Base-by-base conservation (phyloP, 2,888 invertebrate species). In the Brachyptera risi region DNA sequence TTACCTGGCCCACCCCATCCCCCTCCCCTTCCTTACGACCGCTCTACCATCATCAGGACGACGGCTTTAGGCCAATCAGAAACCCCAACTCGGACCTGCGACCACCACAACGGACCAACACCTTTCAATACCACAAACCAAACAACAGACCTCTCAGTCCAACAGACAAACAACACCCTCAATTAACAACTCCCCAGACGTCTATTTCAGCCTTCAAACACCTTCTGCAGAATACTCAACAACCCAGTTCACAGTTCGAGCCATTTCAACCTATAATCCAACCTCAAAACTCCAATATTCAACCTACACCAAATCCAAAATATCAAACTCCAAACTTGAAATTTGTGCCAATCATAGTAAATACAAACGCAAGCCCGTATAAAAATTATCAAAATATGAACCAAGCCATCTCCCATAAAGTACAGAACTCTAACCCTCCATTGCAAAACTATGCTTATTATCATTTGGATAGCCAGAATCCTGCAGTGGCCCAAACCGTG, bases 51-150 rank as follows among this genome's bases (percentile, higher is more conserved):
- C n/a, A n/a, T n/a, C n/a, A n/a, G n/a, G n/a, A 62, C n/a, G 58
- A 50, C 21, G 26, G 35, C 13, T 59, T 59, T 42, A 31, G 47
- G 27, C 59, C 59, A n/a, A 44, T 59, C 17, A 15, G 31, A 5
- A 59, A 58, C 21, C 40, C 56, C 23, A 59, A 44, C 44, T 17
- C 59, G 9, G n/a, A n/a, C n/a, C n/a, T n/a, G n/a, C n/a, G n/a
- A n/a, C n/a, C n/a, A n/a, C n/a, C n/a, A n/a, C n/a, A n/a, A n/a
- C n/a, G n/a, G n/a, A n/a, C n/a, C n/a, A n/a, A n/a, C n/a, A n/a
- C n/a, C n/a, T n/a, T n/a, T n/a, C n/a, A n/a, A n/a, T n/a, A n/a
- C n/a, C n/a, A n/a, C n/a, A n/a, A n/a, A n/a, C n/a, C n/a, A n/a
- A n/a, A n/a, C n/a, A n/a, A n/a, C n/a, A n/a, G n/a, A n/a, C n/a